Conservation (phyloP, 2,797 vertebrate species). For the Serranus cabrilla region DNA sequence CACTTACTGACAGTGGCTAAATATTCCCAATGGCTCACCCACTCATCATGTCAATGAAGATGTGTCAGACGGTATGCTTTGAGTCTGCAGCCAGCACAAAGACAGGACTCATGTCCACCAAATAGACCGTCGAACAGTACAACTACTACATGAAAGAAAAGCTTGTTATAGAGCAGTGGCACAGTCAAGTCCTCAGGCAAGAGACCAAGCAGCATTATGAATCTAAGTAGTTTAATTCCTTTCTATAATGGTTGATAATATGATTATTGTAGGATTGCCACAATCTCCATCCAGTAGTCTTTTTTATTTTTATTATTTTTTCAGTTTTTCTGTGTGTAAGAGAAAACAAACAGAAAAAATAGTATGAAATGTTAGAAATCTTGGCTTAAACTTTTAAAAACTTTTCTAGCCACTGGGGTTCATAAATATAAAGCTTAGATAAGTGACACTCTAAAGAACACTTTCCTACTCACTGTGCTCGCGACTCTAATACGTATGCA, state of each 20-base stretch:
- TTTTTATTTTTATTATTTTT: too few relatives aligned
- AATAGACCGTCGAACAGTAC: slow-evolving; percentile 21
- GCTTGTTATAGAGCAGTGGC: slow-evolving; percentile 14
- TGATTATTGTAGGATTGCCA: not conserved
- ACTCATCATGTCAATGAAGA: slow-evolving; percentile 60
- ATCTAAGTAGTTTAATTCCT: not conserved
- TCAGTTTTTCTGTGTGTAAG: too few relatives aligned
- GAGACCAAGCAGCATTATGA: slow-evolving; percentile 1
- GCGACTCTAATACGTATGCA: slow-evolving; percentile 19
- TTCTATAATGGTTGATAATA: not conserved
- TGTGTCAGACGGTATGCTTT: slow-evolving; percentile 56
- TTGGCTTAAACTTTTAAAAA: not conserved
- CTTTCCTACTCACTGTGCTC: slow-evolving; percentile 8
- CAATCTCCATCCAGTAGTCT: not conserved
- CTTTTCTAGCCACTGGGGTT: not conserved
- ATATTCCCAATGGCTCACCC: slow-evolving; percentile 41
- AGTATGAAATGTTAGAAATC: not conserved
- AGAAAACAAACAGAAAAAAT: not conserved
- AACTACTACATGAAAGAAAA: slow-evolving; percentile 28
- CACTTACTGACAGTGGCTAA: slow-evolving; percentile 50
- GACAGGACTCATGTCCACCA: slow-evolving; percentile 46
- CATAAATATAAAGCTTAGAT: slow-evolving; percentile 15
- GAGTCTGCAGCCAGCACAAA: slow-evolving; percentile 35
- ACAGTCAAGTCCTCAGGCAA: slow-evolving; percentile 1
- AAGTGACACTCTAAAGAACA: slow-evolving; percentile 15